phyloP scores from a whole-genome alignment of 2,113 vertebrate genomes.

The Amphiprion percula region DNA sequence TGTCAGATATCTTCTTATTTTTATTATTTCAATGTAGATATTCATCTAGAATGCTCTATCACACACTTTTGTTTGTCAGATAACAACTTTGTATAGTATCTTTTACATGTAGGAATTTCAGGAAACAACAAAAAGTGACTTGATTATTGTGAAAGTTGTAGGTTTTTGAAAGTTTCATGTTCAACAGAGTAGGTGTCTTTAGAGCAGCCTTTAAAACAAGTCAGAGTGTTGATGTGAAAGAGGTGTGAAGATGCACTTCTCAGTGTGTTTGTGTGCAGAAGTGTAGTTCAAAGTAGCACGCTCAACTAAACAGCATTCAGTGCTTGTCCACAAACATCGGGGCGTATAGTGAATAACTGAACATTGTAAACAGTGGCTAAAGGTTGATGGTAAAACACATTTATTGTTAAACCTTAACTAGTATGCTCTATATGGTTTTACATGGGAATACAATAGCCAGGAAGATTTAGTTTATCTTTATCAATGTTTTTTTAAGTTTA shows the following conservation, averaged over 20 bases:
- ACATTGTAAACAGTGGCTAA: conserved; percentile 35
- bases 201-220: not conserved
- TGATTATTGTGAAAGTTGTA: not conserved
- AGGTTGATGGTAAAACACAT: conserved; percentile 20
- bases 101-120: not conserved
- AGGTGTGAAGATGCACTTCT: not conserved
- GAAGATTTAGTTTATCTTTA: not conserved
- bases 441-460: not conserved
- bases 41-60: not conserved
- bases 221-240: not conserved
- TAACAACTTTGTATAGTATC: not conserved
- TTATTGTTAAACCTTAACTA: conserved; percentile 29
- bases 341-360: not conserved
- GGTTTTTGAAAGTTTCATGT: not conserved
- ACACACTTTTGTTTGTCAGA: not conserved
- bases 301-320: not conserved
- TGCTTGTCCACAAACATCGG: not conserved
- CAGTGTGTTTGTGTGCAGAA: not conserved
- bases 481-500: not conserved
- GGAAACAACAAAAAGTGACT: not conserved
- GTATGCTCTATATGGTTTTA: not conserved
- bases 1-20: not conserved
- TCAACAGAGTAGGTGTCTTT: not conserved
- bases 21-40: too few relatives aligned
- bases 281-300: conserved; percentile 4